Evolutionary conservation across 2,113 vertebrate species (phyloP), one percentile per base, ranked within the genome.

Genomic region (Morone saxatilis): DNA sequence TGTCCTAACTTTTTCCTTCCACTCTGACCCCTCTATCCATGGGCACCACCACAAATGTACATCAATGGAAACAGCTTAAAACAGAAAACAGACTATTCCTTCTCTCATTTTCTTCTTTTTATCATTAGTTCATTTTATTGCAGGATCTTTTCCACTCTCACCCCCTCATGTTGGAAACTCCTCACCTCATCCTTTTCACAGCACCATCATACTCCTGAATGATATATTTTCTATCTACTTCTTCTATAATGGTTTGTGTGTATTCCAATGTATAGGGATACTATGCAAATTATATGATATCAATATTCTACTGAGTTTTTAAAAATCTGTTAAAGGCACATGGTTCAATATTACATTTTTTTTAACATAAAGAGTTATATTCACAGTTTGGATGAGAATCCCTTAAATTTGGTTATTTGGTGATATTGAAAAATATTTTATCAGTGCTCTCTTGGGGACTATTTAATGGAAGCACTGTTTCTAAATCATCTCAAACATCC

Each of bases 161-260:
- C 22, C 25, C 68, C 53, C 47, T 68, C 59, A 71, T 73, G 53
- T 19, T 59, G 60, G 31, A 71, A 77, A 66, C 60, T 53, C 38
- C 47, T 1, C 48, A 53, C 57, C 60, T 16, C 65, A 63, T 76
- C 38, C 40, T 70, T 47, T 61, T 63, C 19, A 71, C 5, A 25
- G 1, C 17, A 0, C 13, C 13, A 60, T 74, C 53, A 60, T 25
- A 47, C 12, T 47, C 11, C 7, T 45, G 7, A 50, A 13, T 14
- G 12, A 47, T 47, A 47, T 47, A 47, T 13, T 47, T 47, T 47
- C 4, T 12, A 5, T 47, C 4, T 13, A 47, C 45, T 47, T 83
- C 36, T 38, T 41, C 17, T 20, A 73, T 5, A 9, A 38, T 38
- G 57, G 17, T 60, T 31, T 2, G 11, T 57, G 25, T 25, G 54